Percentiles rank a stretch among this genome's conserved stretches.
Evolutionary conservation across 2,888 invertebrate genomes (phyloP).

Genomic region (Rhingia rostrata): DNA sequence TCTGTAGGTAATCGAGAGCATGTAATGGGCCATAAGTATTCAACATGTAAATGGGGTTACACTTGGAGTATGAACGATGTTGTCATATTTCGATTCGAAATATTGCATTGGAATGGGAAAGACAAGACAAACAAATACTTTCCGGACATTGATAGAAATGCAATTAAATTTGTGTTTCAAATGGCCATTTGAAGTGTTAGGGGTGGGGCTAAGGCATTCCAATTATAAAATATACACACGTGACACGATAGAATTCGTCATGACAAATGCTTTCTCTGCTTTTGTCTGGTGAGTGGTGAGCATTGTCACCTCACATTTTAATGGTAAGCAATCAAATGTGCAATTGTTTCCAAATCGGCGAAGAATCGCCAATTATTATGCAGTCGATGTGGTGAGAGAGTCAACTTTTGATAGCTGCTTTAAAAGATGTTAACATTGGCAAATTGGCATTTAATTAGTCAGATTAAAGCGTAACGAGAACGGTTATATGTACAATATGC

Average conservation of each 20-base stretch:
- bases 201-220: constrained; percentile 31
- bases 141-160: constrained; percentile 34
- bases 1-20: constrained; percentile 52
- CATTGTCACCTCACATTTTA: constrained; percentile 28
- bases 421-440: constrained; percentile 32
- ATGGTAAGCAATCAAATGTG: constrained; percentile 13
- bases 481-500: constrained; percentile 5
- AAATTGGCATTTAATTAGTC: constrained; percentile 46
- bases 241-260: constrained; percentile 27
- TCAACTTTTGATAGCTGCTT: constrained; percentile 24
- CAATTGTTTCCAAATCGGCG: constrained; percentile 25
- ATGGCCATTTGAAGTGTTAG: constrained; percentile 5
- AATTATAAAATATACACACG: constrained; percentile 33
- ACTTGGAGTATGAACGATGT: constrained; percentile 16
- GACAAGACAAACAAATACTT: constrained; percentile 3
- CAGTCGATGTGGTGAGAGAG: constrained; percentile 25
- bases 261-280: constrained; percentile 55
- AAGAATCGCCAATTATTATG: constrained; percentile 34
- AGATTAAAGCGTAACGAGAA: constrained; percentile 23
- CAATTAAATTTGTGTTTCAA: constrained; percentile 36
- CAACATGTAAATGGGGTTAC: constrained; percentile 40
- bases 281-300: constrained; percentile 6
- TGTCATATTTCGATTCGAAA: constrained; percentile 43
- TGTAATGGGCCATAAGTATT: constrained; percentile 66
- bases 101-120: constrained; percentile 17